phyloP scores from a whole-genome alignment of 2,888 invertebrate species.

The Drosophila pullipes region DNA sequence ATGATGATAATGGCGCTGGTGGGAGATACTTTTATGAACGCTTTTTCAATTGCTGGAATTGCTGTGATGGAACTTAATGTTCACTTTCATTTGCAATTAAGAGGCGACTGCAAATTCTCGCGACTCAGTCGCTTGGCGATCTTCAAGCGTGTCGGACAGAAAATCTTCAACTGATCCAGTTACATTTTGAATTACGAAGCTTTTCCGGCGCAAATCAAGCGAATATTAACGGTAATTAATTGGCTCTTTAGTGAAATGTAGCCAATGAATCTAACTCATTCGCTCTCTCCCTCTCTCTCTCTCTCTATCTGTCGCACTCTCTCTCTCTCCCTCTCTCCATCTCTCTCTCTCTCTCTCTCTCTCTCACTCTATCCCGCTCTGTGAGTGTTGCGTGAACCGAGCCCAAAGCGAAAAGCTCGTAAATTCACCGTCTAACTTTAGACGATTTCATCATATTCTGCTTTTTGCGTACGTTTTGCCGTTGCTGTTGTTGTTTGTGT shows the following conservation, averaged over 20 bases:
- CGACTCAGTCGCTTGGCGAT: constrained; percentile 45
- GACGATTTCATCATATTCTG: constrained; percentile 73
- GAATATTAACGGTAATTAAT: constrained; percentile 73
- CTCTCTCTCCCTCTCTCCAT: background rate
- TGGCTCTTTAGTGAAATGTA: constrained; percentile 49
- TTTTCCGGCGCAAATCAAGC: constrained; percentile 47
- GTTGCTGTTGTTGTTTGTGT: constrained; percentile 23
- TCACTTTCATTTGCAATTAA: constrained; percentile 72
- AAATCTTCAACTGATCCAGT: constrained; percentile 45
- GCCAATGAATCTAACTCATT: background rate
- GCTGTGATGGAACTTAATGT: constrained; percentile 38
- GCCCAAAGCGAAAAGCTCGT: constrained; percentile 47
- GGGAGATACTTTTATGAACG: constrained; percentile 38
- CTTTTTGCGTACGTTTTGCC: constrained; percentile 62
- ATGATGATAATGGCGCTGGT: constrained; percentile 25
- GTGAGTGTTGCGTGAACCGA: constrained; percentile 58
- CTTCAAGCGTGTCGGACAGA: constrained; percentile 55
- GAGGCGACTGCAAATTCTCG: constrained; percentile 44
- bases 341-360: constrained; percentile 4
- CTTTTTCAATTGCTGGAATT: constrained; percentile 56
- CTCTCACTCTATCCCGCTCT: background rate
- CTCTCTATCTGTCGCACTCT: background rate
- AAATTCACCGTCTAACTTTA: constrained; percentile 66
- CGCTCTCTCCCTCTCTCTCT: constrained; percentile 7
- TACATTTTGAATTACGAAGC: constrained; percentile 40